These are phyloP conservation scores for Cochlearius cochlearius DNA, from an alignment of 2,113 vertebrate genomes.

Conservation along the genomic window DNA sequence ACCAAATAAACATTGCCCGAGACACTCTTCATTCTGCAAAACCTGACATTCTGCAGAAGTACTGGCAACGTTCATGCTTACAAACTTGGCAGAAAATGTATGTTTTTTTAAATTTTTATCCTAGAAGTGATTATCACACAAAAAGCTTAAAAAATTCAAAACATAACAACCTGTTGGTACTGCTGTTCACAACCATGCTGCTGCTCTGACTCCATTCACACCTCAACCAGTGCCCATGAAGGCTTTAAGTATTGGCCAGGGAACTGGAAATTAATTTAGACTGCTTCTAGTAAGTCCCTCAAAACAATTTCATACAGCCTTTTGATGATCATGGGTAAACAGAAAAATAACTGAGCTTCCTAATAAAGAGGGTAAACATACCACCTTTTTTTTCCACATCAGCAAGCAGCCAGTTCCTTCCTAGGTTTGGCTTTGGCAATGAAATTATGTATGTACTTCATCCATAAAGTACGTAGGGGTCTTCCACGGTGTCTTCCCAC, in stretches of 20 bases:
- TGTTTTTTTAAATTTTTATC: background rate
- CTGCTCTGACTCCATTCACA: background rate
- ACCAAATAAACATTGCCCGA: background rate
- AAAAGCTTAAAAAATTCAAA: background rate
- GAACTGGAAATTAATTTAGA: background rate
- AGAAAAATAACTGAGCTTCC: background rate
- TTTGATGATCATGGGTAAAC: background rate
- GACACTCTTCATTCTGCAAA: background rate
- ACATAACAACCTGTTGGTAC: background rate
- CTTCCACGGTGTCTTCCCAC: background rate
- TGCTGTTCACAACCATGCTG: background rate
- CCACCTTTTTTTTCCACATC: background rate
- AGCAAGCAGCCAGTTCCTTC: background rate
- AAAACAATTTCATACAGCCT: background rate
- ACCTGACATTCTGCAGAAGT: background rate
- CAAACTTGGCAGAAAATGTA: background rate
- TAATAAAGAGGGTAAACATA: background rate
- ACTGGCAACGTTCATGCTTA: background rate
- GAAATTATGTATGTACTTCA: background rate
- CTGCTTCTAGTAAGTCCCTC: background rate
- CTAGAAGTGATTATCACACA: background rate
- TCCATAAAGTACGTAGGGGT: accelerated
- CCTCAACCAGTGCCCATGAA: background rate
- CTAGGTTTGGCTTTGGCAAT: background rate
- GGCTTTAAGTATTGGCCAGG: background rate